Base-by-base conservation (phyloP, 2,113 vertebrate genomes). In the Typhlomys cinereus region DNA sequence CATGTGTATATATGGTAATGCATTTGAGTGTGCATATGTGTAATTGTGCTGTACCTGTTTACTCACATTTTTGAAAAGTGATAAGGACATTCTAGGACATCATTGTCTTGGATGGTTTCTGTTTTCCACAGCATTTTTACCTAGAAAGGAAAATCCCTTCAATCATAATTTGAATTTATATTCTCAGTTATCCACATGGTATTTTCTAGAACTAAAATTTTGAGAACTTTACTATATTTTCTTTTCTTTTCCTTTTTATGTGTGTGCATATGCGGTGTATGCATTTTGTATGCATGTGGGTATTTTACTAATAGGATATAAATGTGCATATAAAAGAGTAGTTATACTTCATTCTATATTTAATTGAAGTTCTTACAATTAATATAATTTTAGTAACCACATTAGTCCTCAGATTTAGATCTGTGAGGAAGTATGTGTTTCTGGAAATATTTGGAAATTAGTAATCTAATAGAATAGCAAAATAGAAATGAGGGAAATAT, bases 401-500 rank as follows among this genome's bases (percentile, higher is more conserved):
- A 5, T 61, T 36, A 76, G 2, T 74, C 78, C n/a, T 94, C 83
- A 74, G n/a, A 88, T 90, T 70, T 80, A 66, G 2, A 54, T 54
- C 8, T 75, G 20, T 86, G 57, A 87, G 41, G 85, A 27, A 50
- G 12, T 73, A 25, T 10, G 7, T 10, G 7, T 79, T 34, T 89
- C 48, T 66, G n/a, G 73, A 83, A 44, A 70, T 86, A 75, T 82
- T 88, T 85, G 61, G 75, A 81, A 93, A 92, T n/a, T 62, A 59
- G 39, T 2, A 50, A 41, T 71, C n/a, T 90, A 88, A 84, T 78
- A 62, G 14, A 85, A 90, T 80, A 80, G 80, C 82, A 84, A 90
- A 85, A 59, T 61, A 44, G 59, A 91, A 80, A 78, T 66, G 8
- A 31, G 64, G 75, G n/a, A 73, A 88, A 84, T 76, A 75, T 21